Conservation (phyloP, 2,113 vertebrate genomes). For the Pachypanchax playfairii region DNA sequence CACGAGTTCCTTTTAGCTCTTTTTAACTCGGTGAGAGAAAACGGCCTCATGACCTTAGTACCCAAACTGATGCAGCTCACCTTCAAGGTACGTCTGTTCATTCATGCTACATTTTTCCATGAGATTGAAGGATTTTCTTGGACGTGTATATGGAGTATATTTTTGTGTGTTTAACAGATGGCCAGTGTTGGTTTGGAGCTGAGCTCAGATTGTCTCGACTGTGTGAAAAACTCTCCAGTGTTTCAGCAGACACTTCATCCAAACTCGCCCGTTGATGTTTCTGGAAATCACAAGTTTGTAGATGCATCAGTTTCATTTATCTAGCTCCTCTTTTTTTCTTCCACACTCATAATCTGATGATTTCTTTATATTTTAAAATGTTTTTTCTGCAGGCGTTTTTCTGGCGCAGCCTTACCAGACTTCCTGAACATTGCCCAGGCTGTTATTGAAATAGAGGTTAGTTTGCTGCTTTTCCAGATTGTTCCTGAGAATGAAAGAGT, state of each 20-base stretch:
- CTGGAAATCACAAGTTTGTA: constrained; percentile 82
- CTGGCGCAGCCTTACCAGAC: constrained; percentile 31
- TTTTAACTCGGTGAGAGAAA: constrained; percentile 83
- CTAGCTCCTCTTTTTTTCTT: not conserved
- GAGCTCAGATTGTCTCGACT: constrained; percentile 80
- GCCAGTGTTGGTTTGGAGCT: constrained; percentile 81
- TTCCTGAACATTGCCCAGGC: constrained; percentile 52
- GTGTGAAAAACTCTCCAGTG: constrained; percentile 80
- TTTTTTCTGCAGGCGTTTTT: no score
- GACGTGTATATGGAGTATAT: not conserved
- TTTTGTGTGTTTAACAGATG: constrained; percentile 73
- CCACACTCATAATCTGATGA: not conserved
- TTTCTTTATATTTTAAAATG: constrained; percentile 14
- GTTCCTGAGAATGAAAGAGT: not conserved
- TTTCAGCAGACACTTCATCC: constrained; percentile 73
- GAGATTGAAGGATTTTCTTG: not conserved
- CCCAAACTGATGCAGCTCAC: constrained; percentile 83
- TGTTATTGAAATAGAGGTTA: constrained; percentile 73
- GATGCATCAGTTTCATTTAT: not conserved
- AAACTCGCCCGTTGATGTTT: constrained; percentile 71
- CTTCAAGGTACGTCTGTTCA: constrained; percentile 81
- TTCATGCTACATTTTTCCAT: no score
- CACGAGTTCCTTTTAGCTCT: constrained; percentile 83
- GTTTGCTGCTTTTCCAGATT: not conserved
- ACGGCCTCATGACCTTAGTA: constrained; percentile 70